These are phyloP conservation scores for Halcyon leucocephala DNA, from an alignment of 2,797 vertebrate genomes.

Conservation along the genomic window DNA sequence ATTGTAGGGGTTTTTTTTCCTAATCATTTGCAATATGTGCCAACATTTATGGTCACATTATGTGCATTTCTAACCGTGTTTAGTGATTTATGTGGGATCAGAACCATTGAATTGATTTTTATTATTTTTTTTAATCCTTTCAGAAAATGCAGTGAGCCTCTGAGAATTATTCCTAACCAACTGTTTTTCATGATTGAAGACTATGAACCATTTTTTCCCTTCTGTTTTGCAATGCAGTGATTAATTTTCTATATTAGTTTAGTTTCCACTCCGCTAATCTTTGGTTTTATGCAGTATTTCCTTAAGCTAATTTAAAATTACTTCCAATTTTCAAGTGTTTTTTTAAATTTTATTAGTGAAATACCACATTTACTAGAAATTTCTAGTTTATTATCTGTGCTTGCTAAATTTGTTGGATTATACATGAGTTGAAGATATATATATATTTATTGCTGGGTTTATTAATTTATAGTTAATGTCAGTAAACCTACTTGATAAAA, in stretches of 20 bases:
- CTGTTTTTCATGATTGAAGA: not conserved
- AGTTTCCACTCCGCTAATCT: not conserved
- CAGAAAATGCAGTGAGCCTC: not conserved
- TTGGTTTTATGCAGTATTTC: not conserved
- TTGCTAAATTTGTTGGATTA: not conserved
- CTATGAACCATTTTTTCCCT: not conserved
- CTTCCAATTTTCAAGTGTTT: not conserved
- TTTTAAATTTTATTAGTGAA: not conserved
- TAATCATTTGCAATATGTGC: not conserved
- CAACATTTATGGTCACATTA: not conserved
- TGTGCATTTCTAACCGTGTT: not conserved
- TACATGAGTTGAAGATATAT: not conserved
- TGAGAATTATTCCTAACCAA: not conserved
- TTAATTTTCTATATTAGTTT: not conserved
- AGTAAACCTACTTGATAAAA: not conserved
- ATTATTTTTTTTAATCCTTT: not conserved
- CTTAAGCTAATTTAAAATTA: not conserved
- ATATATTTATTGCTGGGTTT: not conserved
- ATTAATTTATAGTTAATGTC: not conserved
- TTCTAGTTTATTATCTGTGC: not conserved
- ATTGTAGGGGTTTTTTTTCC: fast-evolving
- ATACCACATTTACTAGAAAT: not conserved
- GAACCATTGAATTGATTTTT: not conserved
- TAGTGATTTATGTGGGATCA: not conserved
- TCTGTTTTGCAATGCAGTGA: not conserved